phyloP scores from a whole-genome alignment of 2,888 invertebrate species.

The Campoplex nolae region DNA sequence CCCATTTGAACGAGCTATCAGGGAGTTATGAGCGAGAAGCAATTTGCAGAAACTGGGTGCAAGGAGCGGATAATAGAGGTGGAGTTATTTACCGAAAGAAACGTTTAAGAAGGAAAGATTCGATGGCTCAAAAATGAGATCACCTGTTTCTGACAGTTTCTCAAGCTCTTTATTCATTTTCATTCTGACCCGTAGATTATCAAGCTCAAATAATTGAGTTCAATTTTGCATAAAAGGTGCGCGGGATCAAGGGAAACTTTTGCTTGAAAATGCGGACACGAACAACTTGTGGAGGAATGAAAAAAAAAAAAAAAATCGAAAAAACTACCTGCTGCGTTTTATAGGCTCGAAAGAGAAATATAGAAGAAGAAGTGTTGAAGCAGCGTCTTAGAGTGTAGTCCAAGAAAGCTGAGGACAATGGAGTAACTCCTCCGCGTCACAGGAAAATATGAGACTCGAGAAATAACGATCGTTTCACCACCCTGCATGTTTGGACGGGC shows the following conservation, averaged over 20 bases:
- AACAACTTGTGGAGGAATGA: slow-evolving; percentile 1
- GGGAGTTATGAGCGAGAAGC: slow-evolving; percentile 80
- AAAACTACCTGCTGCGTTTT: slow-evolving; percentile 18
- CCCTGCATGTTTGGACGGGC: slow-evolving; percentile 46
- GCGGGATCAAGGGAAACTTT: not conserved
- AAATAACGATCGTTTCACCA: slow-evolving; percentile 71
- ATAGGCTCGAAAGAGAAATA: slow-evolving; percentile 27
- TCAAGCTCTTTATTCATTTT: not conserved
- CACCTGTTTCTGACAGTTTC: not conserved
- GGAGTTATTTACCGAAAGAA: slow-evolving; percentile 79
- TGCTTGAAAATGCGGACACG: not conserved
- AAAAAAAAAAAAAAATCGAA: not conserved
- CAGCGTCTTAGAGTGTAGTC: slow-evolving; percentile 76
- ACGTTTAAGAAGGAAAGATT: slow-evolving; percentile 49
- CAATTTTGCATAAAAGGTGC: not conserved
- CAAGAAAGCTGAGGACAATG: slow-evolving; percentile 84
- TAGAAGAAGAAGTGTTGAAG: slow-evolving; percentile 25
- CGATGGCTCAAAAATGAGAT: not conserved
- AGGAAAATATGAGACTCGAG: slow-evolving; percentile 83
- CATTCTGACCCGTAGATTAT: not conserved
- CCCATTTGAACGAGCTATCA: slow-evolving; percentile 77
- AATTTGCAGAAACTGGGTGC: slow-evolving; percentile 81
- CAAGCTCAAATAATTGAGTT: not conserved
- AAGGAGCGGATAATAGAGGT: slow-evolving; percentile 83
- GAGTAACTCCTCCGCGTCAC: slow-evolving; percentile 83